Conservation (phyloP, 2,888 invertebrate genomes). For the Agriopis leucophaearia region DNA sequence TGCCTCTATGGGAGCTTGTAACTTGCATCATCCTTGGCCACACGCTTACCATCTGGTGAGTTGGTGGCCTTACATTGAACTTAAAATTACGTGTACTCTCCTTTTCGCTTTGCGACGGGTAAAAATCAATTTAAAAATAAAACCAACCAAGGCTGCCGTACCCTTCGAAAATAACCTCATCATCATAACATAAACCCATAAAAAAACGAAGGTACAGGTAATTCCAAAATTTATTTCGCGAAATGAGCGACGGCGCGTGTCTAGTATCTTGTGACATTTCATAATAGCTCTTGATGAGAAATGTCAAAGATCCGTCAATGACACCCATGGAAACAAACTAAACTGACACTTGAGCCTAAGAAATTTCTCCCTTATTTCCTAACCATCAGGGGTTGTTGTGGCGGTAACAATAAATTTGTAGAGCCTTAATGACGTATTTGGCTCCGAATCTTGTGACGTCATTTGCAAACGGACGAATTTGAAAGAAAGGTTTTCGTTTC, state of each 20-base stretch:
- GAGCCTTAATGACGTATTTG: constrained; percentile 58
- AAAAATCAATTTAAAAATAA: constrained; percentile 1
- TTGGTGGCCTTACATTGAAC: no score
- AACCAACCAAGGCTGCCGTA: not conserved
- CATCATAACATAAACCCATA: constrained; percentile 39
- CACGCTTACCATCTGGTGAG: no score
- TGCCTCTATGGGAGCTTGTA: no score
- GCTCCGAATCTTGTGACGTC: constrained; percentile 59
- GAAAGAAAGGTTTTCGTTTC: constrained; percentile 38
- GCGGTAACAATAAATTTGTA: constrained; percentile 16
- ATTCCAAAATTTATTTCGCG: constrained; percentile 42
- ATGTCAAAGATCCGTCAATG: constrained; percentile 65
- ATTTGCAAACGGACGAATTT: constrained; percentile 49
- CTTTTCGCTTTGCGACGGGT: not conserved
- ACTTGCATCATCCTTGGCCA: no score
- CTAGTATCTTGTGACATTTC: constrained; percentile 50
- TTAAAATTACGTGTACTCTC: no score
- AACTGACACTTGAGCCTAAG: not conserved
- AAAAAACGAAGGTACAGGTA: constrained; percentile 42
- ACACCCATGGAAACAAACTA: constrained; percentile 45
- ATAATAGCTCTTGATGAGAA: constrained; percentile 62
- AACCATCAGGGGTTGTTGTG: constrained; percentile 17
- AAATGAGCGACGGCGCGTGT: constrained; percentile 46
- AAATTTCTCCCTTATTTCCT: constrained; percentile 22
- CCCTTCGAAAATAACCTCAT: constrained; percentile 33